These are phyloP conservation scores for Ceryle rudis DNA, from an alignment of 2,797 vertebrate genomes.

Conservation along the genomic window DNA sequence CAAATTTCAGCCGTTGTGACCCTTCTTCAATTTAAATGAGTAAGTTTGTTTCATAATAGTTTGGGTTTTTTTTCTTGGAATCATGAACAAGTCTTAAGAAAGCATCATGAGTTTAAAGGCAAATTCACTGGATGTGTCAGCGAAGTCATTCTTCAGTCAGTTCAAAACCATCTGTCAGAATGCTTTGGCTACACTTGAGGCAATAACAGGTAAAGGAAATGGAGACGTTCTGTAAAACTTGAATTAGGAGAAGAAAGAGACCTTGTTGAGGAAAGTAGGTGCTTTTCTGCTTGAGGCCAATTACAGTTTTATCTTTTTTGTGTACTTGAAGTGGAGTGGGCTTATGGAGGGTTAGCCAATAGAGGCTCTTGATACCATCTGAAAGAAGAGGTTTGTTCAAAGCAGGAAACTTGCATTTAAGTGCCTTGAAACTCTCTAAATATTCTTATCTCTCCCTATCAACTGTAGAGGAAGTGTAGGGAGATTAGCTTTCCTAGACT, in stretches of 20 bases:
- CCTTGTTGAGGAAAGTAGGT: neutral
- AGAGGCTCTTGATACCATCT: neutral
- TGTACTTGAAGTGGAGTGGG: neutral
- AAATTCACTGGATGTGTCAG: neutral
- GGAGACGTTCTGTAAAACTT: neutral
- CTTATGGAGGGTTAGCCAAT: neutral
- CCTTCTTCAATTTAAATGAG: neutral
- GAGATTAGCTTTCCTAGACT: slow-evolving; percentile 47
- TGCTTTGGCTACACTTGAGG: neutral
- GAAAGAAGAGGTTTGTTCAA: slow-evolving; percentile 34
- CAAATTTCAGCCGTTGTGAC: neutral
- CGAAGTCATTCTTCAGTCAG: neutral
- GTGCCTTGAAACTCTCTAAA: slow-evolving; percentile 42
- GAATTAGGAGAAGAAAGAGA: slow-evolving; percentile 1
- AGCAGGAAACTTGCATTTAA: slow-evolving; percentile 33
- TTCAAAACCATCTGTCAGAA: neutral
- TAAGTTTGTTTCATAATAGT: neutral
- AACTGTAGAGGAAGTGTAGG: slow-evolving; percentile 35
- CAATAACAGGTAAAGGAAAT: neutral
- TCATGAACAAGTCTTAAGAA: neutral
- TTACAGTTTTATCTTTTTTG: slow-evolving; percentile 3
- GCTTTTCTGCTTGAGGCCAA: neutral
- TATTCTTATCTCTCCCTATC: slow-evolving; percentile 41
- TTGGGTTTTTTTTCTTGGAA: neutral
- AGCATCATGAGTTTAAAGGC: neutral